Base-by-base conservation (phyloP, 2,888 invertebrate species). In the Callinectes sapidus region DNA sequence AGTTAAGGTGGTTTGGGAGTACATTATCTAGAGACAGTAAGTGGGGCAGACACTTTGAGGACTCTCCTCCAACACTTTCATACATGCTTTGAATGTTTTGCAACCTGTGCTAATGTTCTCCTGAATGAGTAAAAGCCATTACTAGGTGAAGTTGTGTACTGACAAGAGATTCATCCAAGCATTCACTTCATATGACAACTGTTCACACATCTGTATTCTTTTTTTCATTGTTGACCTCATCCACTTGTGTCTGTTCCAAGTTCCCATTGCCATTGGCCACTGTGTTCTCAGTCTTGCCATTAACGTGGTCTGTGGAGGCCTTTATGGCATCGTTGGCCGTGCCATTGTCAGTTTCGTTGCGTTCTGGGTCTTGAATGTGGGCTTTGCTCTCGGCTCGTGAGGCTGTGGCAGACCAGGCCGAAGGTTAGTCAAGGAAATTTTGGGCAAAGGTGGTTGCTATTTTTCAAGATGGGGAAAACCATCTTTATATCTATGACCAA, bases 131-230 rank as follows among this genome's bases (percentile, higher is more conserved):
- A 89, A 55, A 81, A 91, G 87, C 89, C 91, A 88, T 54, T 87
- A 48, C 42, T 54, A 54, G 35, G 32, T 88, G 90, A 87, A 91
- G 61, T 35, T 91, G 92, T 93, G 92, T 66, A 93, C 91, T 91
- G 91, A 90, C 55, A 71, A 81, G 81, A 42, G 66, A 89, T 89
- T 90, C 90, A 90, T 85, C 39, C 87, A 89, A 61, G 18, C 77
- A 81, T 92, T 61, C 77, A 28, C 55, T 89, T 61, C 55, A 89
- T 54, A 54, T 71, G 54, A 91, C 32, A 87, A 32, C 87, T 28
- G 39, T 71, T 94, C 94, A 94, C 94, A 94, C 94, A 91, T 94
- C 94, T 55, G 94, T 94, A 66, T 94, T 94, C 87, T 92, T 94
- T 92, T 93, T 93, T 89, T 90, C 94, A 87, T 94, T 92, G 89